Evolutionary conservation across 2,888 invertebrate species (phyloP), one percentile per base, ranked within the genome.

Genomic region (Microchrysa polita): DNA sequence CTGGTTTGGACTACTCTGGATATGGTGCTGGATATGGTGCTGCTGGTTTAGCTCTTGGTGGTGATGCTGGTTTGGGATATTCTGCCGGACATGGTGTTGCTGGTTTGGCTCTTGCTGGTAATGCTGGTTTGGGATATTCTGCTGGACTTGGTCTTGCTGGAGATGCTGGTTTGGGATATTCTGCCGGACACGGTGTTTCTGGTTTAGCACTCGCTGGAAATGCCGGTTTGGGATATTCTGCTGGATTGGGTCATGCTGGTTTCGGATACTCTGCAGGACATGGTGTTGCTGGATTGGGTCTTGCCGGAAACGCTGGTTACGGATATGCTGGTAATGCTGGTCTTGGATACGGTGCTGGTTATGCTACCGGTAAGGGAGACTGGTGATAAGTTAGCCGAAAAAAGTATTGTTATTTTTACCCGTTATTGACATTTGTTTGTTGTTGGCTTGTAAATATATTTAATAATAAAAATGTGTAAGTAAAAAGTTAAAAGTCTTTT

Each of bases 311-410:
- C 20, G 53, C 53, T 27, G 69, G 69, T 27, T 18, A 55, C 2
- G 69, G 42, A 12, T 52, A 67, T 27, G 69, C 55, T 18, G 55
- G 69, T 2, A 34, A 55, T 55, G 69, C 55, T 16, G 20, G n/a
- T n/a, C n/a, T n/a, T n/a, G n/a, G n/a, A n/a, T n/a, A n/a, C n/a
- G n/a, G n/a, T n/a, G n/a, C n/a, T n/a, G 55, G 69, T 2, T 55
- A 55, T 55, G 69, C 55, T 16, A 14, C 34, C 7, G 69, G 69
- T 16, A 55, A 40, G 10, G 69, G 18, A 40, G 69, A 40, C 42
- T 55, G 57, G 42, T 34, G 57, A 48, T 65, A 65, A 48, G 5
- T 22, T 22, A 16, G 61, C 40, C n/a, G n/a, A 5, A 61, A 16
- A 14, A 5, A 40, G 34, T 34, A 7, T 34, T 34, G 27, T 34